Evolutionary conservation across 2,113 vertebrate species (phyloP), one percentile per base, ranked within the genome.

Genomic region (Chelonoidis abingdonii): DNA sequence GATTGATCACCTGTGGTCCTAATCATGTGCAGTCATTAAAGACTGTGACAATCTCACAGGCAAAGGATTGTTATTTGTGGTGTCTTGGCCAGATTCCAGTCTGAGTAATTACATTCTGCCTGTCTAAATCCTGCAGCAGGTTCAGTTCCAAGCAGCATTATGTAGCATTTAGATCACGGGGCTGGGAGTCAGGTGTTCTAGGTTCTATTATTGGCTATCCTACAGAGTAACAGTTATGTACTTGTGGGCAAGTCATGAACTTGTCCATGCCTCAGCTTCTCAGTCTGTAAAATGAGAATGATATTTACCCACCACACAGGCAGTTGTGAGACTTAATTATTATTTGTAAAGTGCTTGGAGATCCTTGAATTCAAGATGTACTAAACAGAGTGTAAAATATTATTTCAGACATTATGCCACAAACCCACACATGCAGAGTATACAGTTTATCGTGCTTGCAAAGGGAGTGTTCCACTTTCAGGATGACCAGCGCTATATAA

Each of bases 191-290:
- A 81, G 94, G 84, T 49, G 84, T 3, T 82, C 1, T 35, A 78
- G 80, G 9, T 49, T 88, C 54, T 84, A 4, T 38, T 89, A 79
- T 82, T 49, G 86, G 84, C 13, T 78, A 38, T 0, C 54, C 62
- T 94, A 91, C 94, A 79, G 88, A 87, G 50, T 88, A 16, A 2
- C 7, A 87, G 10, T 49, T 93, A 94, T 59, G 92, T 87, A 92
- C 89, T 9, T 3, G 1, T 22, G 4, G 75, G 62, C 93, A 86
- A 84, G 38, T 83, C 80, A 2, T 0, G 78, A 82, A 54, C 25
- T 41, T 35, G 85, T 3, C 2, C 6, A 0, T 8, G 21, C 59
- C 69, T 85, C 82, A 10, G 19, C 62, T 87, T 69, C 89, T 82
- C 88, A 41, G 0, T 0, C 2, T 2, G 4, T 50, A 87, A 89